Base-by-base conservation (phyloP, 2,113 vertebrate species). In the Neogobius melanostomus region DNA sequence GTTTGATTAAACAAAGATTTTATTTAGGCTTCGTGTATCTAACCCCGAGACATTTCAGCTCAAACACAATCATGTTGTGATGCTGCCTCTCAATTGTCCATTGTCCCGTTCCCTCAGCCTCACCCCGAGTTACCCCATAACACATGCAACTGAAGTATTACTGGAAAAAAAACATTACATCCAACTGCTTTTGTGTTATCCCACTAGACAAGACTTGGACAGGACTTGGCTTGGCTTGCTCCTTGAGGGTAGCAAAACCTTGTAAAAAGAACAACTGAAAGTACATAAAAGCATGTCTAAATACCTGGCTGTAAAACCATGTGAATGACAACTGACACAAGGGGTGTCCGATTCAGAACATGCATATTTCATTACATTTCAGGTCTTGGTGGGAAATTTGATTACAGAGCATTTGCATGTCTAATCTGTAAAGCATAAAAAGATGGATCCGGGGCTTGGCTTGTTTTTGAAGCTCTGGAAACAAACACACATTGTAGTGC, bases 21-120 rank as follows among this genome's bases (percentile, higher is more conserved):
- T 85, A 79, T 90, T 87, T 89, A 68, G 86, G 43, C 75, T 82
- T 72, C 6, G 7, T 2, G 0, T 71, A 82, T 79, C 48, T 77
- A 73, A 83, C 77, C 68, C 16, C 65, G 67, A 85, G 82, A 89
- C 79, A 50, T 83, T 77, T 82, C 70, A 77, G 59, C 63, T 59
- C 8, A 68, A 65, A 71, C 68, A 92, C 85, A 92, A 90, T 54
- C 80, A 74, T 89, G 85, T 84, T 85, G 80, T 85, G 77, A 82
- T 83, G 71, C 51, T 4, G 74, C 75, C 67, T 71, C 16, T 59
- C 80, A 74, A 88, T 89, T 91, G 89, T 91, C 87, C 51, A 90
- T 91, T 91, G 89, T 91, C 57, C 74, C 70, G 74, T 75, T 77
- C 76, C 64, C 81, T 7, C 53, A 69, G 81, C 75, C 82, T 89